Conservation (phyloP, 2,113 vertebrate genomes). For the Nannobrachium achirus region DNA sequence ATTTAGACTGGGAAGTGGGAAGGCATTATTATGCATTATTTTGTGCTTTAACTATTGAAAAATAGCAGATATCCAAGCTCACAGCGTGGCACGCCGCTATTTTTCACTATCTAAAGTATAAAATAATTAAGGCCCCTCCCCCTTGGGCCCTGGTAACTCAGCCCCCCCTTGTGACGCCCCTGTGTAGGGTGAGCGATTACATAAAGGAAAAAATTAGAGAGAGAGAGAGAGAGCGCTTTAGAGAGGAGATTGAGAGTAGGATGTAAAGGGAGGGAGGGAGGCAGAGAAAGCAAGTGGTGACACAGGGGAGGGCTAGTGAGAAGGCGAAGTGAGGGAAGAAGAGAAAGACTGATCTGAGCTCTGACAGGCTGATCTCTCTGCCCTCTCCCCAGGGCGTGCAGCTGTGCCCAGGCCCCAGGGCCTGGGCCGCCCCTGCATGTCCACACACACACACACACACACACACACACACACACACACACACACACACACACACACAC, state of each 20-base stretch:
- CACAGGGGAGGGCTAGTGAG: no score
- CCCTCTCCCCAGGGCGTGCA: conserved; percentile 66
- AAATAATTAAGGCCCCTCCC: no score
- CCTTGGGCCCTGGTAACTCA: no score
- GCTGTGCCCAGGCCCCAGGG: conserved; percentile 58
- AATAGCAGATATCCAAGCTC: no score
- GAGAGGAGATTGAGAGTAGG: no score
- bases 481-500: conserved; percentile 47
- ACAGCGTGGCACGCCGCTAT: no score
- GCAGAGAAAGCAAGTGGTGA: background rate
- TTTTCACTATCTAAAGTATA: no score
- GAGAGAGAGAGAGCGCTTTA: background rate
- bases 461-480: conserved; percentile 49
- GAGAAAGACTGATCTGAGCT: conserved; percentile 57
- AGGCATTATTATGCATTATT: no score
- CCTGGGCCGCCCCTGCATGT: conserved; percentile 37
- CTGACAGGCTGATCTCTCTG: conserved; percentile 65
- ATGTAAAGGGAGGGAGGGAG: background rate
- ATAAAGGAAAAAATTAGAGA: background rate
- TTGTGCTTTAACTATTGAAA: no score
- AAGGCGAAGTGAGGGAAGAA: conserved; percentile 16
- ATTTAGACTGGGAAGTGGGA: no score
- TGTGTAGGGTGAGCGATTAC: no score
- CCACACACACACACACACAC: background rate
- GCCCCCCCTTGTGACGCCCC: no score